A percentile compares a stretch with the other conserved stretches of the same genome.
These are phyloP conservation scores for Drosophila siamana DNA, from an alignment of 2,888 invertebrate species.

Conservation along the genomic window DNA sequence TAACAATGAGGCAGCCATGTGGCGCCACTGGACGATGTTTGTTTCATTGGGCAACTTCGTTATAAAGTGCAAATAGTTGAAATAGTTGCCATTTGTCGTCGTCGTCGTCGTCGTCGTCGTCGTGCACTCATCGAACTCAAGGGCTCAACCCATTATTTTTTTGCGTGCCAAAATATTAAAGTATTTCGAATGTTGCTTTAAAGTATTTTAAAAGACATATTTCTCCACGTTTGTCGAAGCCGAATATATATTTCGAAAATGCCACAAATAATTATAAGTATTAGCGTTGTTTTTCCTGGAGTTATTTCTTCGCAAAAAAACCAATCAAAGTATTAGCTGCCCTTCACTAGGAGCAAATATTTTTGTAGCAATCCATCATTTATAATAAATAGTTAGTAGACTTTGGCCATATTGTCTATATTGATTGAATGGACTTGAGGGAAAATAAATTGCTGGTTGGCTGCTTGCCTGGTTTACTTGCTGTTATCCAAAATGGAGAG, in stretches of 20 bases:
- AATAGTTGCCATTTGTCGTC: conserved; percentile 68
- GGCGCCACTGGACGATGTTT: conserved; percentile 66
- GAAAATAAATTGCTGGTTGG: conserved; percentile 66
- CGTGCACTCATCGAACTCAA: conserved; percentile 28
- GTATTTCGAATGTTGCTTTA: background rate
- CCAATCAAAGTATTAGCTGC: conserved; percentile 9
- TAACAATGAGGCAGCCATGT: conserved; percentile 69
- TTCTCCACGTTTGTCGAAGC: too few relatives aligned
- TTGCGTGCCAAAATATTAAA: background rate
- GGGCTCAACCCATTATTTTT: conserved; percentile 1
- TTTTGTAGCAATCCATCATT: conserved; percentile 66
- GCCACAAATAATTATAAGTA: background rate
- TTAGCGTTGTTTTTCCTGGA: background rate
- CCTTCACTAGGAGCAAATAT: conserved; percentile 16
- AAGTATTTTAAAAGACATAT: background rate
- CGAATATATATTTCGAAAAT: too few relatives aligned
- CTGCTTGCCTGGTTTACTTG: background rate
- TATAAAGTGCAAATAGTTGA: conserved; percentile 72
- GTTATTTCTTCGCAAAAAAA: too few relatives aligned
- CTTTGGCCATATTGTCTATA: conserved; percentile 64
- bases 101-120: conserved; percentile 37
- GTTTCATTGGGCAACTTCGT: conserved; percentile 70
- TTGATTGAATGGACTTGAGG: conserved; percentile 62
- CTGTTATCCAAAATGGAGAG: background rate
- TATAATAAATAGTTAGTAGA: conserved; percentile 63